Percentiles rank a stretch among this genome's conserved stretches.
These are phyloP conservation scores for Calidris pygmaea DNA, from an alignment of 2,113 vertebrate species.

Conservation along the genomic window DNA sequence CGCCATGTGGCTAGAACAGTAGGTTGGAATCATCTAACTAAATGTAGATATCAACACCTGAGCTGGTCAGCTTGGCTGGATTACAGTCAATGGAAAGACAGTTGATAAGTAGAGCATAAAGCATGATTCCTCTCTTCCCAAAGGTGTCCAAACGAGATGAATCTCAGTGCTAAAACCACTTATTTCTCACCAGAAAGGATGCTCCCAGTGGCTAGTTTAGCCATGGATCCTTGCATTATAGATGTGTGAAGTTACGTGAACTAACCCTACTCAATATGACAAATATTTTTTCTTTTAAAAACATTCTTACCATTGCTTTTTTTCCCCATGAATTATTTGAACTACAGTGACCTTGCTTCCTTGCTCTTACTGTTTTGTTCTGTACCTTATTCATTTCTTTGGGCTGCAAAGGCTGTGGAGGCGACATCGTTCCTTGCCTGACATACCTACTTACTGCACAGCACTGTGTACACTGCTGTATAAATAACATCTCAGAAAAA, in stretches of 20 bases:
- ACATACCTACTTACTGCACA: slow-evolving; percentile 44
- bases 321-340: background rate
- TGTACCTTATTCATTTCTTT: slow-evolving; percentile 26
- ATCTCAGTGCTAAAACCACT: background rate
- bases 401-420: slow-evolving; percentile 16
- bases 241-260: slow-evolving; percentile 11
- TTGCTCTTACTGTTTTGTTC: background rate
- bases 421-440: slow-evolving; percentile 37
- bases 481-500: slow-evolving; percentile 57
- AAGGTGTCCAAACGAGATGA: background rate
- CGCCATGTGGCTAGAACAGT: background rate
- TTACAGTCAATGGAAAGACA: background rate
- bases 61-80: background rate
- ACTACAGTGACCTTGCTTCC: slow-evolving; percentile 25
- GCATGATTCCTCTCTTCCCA: background rate
- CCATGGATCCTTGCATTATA: background rate
- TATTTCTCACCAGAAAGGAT: slow-evolving; percentile 2
- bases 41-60: background rate
- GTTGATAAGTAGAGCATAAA: background rate
- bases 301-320: background rate
- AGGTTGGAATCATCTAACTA: background rate
- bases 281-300: background rate
- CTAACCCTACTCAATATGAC: background rate
- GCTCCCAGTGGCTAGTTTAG: background rate
- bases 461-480: slow-evolving; percentile 52